Evolutionary conservation across 2,797 vertebrate genomes (phyloP).

Genomic region (Pangasius mekongensis): DNA sequence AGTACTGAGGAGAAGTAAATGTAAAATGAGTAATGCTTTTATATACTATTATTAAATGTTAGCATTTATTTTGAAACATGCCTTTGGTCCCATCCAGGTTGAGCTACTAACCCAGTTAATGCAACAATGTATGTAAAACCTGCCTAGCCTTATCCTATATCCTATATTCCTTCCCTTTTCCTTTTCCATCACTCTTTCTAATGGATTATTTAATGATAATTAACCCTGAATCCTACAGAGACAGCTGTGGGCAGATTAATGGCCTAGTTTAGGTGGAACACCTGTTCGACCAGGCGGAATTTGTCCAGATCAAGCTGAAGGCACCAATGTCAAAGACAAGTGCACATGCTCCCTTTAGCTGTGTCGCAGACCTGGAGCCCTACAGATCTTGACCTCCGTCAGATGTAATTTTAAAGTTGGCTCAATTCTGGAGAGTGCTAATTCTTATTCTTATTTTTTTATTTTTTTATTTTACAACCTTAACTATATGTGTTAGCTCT

Average conservation of each 20-base stretch:
- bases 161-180: slow-evolving; percentile 72
- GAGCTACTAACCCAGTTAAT: not conserved
- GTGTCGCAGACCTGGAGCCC: slow-evolving; percentile 47
- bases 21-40: not conserved
- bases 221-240: slow-evolving; percentile 81
- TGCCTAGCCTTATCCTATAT: slow-evolving; percentile 58
- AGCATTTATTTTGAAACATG: not conserved
- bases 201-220: slow-evolving; percentile 83
- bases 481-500: slow-evolving; percentile 33
- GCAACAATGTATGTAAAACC: slow-evolving; percentile 34
- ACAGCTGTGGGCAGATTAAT: slow-evolving; percentile 77
- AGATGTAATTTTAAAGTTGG: slow-evolving; percentile 32
- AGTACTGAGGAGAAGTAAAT: not conserved
- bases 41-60: not conserved
- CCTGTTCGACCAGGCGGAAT: slow-evolving; percentile 77
- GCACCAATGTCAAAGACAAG: slow-evolving; percentile 78
- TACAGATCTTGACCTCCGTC: slow-evolving; percentile 43
- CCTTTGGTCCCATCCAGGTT: not conserved
- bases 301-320: slow-evolving; percentile 69
- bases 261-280: slow-evolving; percentile 74
- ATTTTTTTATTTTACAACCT: slow-evolving; percentile 12
- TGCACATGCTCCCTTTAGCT: slow-evolving; percentile 71
- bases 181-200: slow-evolving; percentile 75
- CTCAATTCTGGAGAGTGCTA: slow-evolving; percentile 39
- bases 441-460: slow-evolving; percentile 6